A percentile compares a stretch with the other conserved stretches of the same genome.
Conservation (phyloP, 2,113 vertebrate genomes). For the Bolborhynchus lineola region DNA sequence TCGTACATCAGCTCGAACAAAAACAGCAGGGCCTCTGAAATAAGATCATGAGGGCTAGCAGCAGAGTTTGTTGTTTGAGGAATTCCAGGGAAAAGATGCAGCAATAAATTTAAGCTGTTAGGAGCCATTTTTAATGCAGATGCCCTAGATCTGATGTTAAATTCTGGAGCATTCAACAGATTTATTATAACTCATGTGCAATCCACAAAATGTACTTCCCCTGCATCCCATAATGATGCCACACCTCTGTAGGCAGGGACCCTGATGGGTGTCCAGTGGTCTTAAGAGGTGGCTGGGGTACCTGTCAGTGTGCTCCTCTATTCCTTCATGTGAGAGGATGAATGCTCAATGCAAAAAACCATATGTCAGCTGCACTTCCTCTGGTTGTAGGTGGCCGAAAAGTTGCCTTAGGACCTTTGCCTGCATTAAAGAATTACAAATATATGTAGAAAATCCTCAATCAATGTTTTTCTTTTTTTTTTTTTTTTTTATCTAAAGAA, state of each 20-base stretch:
- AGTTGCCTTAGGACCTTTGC: background rate
- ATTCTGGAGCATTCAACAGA: background rate
- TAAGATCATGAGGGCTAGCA: background rate
- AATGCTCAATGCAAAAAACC: background rate
- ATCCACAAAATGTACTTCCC: background rate
- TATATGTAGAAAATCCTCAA: background rate
- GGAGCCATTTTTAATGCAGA: background rate
- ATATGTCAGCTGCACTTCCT: background rate
- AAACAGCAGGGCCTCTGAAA: background rate
- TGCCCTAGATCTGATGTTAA: background rate
- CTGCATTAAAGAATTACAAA: background rate
- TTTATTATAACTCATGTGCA: background rate
- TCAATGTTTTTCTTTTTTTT: background rate
- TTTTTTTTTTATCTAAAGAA: background rate
- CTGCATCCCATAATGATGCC: background rate
- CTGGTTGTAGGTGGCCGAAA: background rate
- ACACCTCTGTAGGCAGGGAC: background rate
- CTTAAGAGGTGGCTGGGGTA: background rate
- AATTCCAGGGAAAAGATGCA: background rate
- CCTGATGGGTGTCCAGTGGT: background rate
- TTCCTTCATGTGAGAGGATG: background rate
- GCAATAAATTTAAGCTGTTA: background rate
- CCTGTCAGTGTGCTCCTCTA: background rate
- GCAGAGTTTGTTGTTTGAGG: background rate
- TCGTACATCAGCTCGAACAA: background rate